These are phyloP conservation scores for Acanthisitta chloris DNA, from an alignment of 2,113 vertebrate species.

Conservation along the genomic window DNA sequence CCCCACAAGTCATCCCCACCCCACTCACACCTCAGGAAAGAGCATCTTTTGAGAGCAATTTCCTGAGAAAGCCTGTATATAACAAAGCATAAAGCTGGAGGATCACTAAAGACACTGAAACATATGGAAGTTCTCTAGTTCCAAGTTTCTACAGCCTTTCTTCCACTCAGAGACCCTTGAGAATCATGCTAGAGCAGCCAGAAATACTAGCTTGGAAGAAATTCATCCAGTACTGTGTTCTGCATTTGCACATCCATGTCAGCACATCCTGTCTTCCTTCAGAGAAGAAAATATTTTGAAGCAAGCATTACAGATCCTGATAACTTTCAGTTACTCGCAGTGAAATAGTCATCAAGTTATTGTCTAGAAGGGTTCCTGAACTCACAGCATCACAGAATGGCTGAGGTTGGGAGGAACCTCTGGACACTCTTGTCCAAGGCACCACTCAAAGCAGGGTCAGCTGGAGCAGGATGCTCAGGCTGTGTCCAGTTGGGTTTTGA, in stretches of 20 bases:
- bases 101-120: background rate
- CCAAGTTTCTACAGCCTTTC: constrained; percentile 7
- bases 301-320: background rate
- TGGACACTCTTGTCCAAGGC: background rate
- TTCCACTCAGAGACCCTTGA: background rate
- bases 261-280: background rate
- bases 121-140: background rate
- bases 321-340: background rate
- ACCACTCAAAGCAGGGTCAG: background rate
- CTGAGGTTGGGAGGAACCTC: background rate
- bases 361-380: background rate
- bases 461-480: background rate
- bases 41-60: background rate
- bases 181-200: background rate
- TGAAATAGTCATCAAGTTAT: background rate
- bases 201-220: constrained; percentile 10
- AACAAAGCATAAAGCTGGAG: background rate
- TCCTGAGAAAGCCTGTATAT: background rate
- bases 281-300: background rate
- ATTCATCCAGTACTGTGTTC: background rate
- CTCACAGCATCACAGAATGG: background rate
- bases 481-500: background rate
- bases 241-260: background rate
- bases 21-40: background rate
- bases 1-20: background rate